These are phyloP conservation scores for Biston betularia DNA, from an alignment of 2,888 invertebrate species.

Conservation along the genomic window DNA sequence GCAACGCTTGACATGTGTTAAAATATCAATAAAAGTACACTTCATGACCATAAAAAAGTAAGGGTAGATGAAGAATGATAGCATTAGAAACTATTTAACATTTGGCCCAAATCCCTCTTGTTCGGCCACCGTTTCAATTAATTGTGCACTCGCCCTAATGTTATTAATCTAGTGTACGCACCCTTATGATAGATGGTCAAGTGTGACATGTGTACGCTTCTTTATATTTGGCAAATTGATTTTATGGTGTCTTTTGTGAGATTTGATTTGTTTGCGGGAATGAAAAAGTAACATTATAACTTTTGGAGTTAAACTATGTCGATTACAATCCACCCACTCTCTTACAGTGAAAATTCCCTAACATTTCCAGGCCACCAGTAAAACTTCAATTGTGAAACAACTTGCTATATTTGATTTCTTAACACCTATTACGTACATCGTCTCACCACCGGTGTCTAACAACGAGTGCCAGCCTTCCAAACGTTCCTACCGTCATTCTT, in stretches of 20 bases:
- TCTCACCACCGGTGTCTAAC: too few relatives aligned
- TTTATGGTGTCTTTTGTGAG: constrained; percentile 50
- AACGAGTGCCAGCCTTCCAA: too few relatives aligned
- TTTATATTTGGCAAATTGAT: constrained; percentile 73
- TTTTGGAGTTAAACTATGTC: too few relatives aligned
- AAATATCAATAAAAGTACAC: constrained; percentile 37
- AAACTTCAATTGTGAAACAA: too few relatives aligned
- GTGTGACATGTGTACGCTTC: constrained; percentile 76
- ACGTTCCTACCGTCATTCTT: too few relatives aligned
- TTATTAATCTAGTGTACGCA: constrained; percentile 66
- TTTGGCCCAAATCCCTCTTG: constrained; percentile 66
- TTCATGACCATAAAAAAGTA: constrained; percentile 45
- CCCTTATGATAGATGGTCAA: constrained; percentile 74
- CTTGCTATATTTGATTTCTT: too few relatives aligned
- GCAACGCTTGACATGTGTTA: constrained; percentile 34
- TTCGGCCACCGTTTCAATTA: constrained; percentile 67
- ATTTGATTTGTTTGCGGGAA: constrained; percentile 22
- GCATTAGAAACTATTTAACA: constrained; percentile 82
- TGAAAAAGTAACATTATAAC: too few relatives aligned
- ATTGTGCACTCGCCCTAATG: constrained; percentile 71
- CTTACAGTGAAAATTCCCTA: too few relatives aligned
- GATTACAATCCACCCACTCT: too few relatives aligned
- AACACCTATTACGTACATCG: too few relatives aligned
- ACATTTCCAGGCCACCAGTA: too few relatives aligned
- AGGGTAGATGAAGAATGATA: constrained; percentile 58